Conservation (phyloP, 2,113 vertebrate genomes). For the Podarcis muralis region DNA sequence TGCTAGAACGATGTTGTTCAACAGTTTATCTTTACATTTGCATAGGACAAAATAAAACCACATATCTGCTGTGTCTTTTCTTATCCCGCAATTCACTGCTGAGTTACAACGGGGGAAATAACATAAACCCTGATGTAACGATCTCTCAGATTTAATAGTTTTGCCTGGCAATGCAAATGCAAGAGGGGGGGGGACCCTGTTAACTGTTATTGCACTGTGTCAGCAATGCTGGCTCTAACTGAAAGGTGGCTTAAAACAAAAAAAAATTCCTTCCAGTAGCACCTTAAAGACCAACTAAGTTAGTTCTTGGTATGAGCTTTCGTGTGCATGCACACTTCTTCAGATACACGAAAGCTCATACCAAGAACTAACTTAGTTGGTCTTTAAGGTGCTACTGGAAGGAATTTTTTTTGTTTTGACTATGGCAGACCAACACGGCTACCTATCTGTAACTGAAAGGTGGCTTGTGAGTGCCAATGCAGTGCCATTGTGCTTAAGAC, state of each 20-base stretch:
- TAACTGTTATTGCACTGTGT: neutral
- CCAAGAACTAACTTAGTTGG: too few species aligned
- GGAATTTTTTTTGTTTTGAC: too few species aligned
- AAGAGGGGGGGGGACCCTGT: neutral
- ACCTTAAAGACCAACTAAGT: too few species aligned
- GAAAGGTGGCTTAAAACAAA: neutral
- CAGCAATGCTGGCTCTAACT: neutral
- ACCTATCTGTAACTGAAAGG: neutral
- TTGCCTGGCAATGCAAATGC: neutral
- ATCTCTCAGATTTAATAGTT: neutral
- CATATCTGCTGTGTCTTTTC: neutral
- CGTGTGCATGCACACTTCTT: too few species aligned
- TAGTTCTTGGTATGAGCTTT: too few species aligned
- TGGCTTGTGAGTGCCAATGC: neutral
- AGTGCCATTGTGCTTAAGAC: neutral
- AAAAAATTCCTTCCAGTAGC: too few species aligned
- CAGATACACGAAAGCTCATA: too few species aligned
- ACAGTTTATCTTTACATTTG: constrained; percentile 1
- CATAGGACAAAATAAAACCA: constrained; percentile 11
- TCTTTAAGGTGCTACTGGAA: too few species aligned
- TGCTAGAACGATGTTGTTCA: neutral
- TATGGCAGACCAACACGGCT: too few species aligned
- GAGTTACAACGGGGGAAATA: neutral
- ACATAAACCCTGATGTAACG: neutral
- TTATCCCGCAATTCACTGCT: neutral